A percentile compares a stretch with the other conserved stretches of the same genome.
These are phyloP conservation scores for Ectemnius cavifrons DNA, from an alignment of 2,888 invertebrate genomes.

Conservation along the genomic window DNA sequence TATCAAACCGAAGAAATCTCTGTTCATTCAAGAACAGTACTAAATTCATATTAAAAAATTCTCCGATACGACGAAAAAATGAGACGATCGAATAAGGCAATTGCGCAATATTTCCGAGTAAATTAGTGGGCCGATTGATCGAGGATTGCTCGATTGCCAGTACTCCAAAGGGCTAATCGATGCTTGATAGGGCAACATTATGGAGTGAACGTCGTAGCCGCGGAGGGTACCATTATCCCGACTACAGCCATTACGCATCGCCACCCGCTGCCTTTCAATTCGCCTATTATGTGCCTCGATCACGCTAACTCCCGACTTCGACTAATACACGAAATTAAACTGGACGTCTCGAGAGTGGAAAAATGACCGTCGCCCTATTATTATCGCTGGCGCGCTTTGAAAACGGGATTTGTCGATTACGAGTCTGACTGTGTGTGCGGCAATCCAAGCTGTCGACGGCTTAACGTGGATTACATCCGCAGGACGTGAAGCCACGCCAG, in stretches of 20 bases:
- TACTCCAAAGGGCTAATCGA: constrained; percentile 73
- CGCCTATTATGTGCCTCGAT: constrained; percentile 69
- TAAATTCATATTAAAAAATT: too few species aligned
- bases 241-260: constrained; percentile 66
- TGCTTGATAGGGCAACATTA: constrained; percentile 72
- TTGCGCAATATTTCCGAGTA: too few species aligned
- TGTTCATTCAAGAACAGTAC: too few species aligned
- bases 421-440: not conserved
- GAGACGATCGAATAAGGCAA: too few species aligned
- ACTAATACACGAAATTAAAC: constrained; percentile 59
- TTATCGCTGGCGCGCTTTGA: constrained; percentile 27
- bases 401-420: constrained; percentile 10
- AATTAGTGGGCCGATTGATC: too few species aligned
- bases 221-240: constrained; percentile 71
- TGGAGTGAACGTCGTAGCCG: constrained; percentile 64
- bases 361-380: constrained; percentile 29
- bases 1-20: too few species aligned
- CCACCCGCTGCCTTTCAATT: constrained; percentile 66
- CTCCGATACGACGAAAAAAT: too few species aligned
- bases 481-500: too few species aligned
- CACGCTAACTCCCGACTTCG: constrained; percentile 63
- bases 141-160: constrained; percentile 63
- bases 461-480: too few species aligned
- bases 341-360: constrained; percentile 19
- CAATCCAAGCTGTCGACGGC: too few species aligned